phyloP scores from a whole-genome alignment of 2,797 vertebrate genomes.

The Characodon lateralis region DNA sequence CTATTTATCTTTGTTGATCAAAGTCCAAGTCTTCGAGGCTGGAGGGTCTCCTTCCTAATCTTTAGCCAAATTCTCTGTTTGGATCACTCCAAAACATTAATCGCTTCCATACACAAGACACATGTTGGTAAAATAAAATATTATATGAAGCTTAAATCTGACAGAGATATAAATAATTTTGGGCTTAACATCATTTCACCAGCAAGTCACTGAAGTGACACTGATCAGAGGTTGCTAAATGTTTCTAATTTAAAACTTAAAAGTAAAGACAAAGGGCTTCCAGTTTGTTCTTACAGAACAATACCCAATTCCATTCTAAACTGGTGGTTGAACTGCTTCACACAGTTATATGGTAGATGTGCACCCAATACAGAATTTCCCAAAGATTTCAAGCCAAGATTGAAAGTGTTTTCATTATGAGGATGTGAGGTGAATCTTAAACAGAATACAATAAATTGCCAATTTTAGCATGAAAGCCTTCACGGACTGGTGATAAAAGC shows the following conservation, averaged over 20 bases:
- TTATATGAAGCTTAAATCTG: background rate
- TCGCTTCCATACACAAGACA: too few relatives aligned
- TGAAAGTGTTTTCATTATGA: slow-evolving; percentile 30
- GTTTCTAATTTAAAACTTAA: too few relatives aligned
- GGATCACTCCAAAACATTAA: too few relatives aligned
- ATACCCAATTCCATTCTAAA: background rate
- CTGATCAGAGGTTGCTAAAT: too few relatives aligned
- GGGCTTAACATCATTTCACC: too few relatives aligned
- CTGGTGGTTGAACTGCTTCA: background rate
- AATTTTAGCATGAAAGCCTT: slow-evolving; percentile 37
- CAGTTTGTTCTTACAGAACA: background rate
- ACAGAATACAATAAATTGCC: background rate
- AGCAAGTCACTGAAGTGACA: too few relatives aligned
- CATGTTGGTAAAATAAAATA: background rate
- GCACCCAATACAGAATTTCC: slow-evolving; percentile 8
- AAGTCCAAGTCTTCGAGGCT: too few relatives aligned
- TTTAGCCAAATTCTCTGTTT: too few relatives aligned
- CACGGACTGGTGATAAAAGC: slow-evolving; percentile 32
- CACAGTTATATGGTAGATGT: slow-evolving; percentile 4
- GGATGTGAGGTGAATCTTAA: background rate
- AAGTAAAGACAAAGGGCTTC: background rate
- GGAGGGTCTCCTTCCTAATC: too few relatives aligned
- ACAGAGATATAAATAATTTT: background rate
- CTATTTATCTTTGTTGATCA: too few relatives aligned
- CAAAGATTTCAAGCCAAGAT: slow-evolving; percentile 24